Conservation (phyloP, 2,797 vertebrate species). For the Cuculus canorus region DNA sequence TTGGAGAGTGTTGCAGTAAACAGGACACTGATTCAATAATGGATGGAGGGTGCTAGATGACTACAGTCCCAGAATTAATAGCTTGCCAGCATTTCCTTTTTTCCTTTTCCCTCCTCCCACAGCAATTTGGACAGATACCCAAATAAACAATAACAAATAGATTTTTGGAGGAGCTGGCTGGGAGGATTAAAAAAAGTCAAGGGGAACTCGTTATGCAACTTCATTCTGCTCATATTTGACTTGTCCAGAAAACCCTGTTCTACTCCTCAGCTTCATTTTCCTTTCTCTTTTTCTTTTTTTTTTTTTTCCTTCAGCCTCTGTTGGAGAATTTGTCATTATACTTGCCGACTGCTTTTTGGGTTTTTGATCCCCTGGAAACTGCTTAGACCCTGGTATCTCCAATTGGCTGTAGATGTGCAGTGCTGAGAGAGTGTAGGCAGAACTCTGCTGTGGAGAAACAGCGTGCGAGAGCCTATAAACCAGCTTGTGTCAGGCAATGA, state of each 20-base stretch:
- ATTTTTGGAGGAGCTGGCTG: constrained; percentile 56
- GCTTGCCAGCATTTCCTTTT: constrained; percentile 54
- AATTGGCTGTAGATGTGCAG: background rate
- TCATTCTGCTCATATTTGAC: constrained; percentile 18
- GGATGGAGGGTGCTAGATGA: constrained; percentile 7
- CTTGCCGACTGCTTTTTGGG: background rate
- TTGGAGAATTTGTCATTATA: background rate
- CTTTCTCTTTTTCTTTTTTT: background rate
- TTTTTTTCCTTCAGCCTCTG: background rate
- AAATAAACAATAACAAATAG: constrained; percentile 66
- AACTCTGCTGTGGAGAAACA: background rate
- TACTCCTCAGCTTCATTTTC: constrained; percentile 17
- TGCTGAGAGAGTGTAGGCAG: background rate
- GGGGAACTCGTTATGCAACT: constrained; percentile 40
- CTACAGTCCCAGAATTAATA: constrained; percentile 42
- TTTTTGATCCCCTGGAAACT: background rate
- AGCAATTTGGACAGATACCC: constrained; percentile 64
- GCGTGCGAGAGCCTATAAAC: background rate
- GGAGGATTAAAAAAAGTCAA: constrained; percentile 66
- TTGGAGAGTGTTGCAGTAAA: constrained; percentile 22
- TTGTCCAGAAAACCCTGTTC: constrained; percentile 38
- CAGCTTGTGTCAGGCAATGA: background rate
- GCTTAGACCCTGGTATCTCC: background rate
- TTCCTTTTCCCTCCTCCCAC: constrained; percentile 52
- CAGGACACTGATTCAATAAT: constrained; percentile 13